Evolutionary conservation across 1,140 invertebrate genomes (phyloP), one percentile per base, ranked within the genome.

Genomic region (Panagrolaimus sp.): DNA sequence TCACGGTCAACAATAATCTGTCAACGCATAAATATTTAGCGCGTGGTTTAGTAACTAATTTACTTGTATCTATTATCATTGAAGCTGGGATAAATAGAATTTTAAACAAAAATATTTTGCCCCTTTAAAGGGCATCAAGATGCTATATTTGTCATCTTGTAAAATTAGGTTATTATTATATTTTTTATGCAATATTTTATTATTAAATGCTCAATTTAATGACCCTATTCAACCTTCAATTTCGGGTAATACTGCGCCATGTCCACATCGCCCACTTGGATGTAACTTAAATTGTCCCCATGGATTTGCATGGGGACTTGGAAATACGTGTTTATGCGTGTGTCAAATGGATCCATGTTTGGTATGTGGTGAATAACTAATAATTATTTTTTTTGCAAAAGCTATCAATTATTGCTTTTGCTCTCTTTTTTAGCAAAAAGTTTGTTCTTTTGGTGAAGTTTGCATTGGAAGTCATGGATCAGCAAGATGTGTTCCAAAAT

Each of bases 341-440:
- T 74, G 73, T 67, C 73, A 74, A 48, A 16, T 67, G n/a, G 61
- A 74, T 63, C 72, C 73, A 16, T 74, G 73, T 71, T 25, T 63
- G 27, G 73, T 74, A 67, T 45, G 73, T 72, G 46, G 63, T n/a
- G n/a, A n/a, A n/a, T n/a, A 31, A 46, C 44, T 11, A 20, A n/a
- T 14, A 20, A 66, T 66, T 16, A 51, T 16, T 9, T 51, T 63
- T 13, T n/a, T n/a, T n/a, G n/a, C 14, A 38, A 31, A 66, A 46
- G 25, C 66, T 47, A 66, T 20, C 48, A 1, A 11, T 66, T 66
- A n/a, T n/a, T n/a, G n/a, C n/a, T n/a, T n/a, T n/a, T n/a, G 13
- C 43, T 63, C 13, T 9, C 16, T 5, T 47, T 61, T 71, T 42
- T 63, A 71, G 70, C 72, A 61, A 25, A 71, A 71, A 71, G 53